A percentile compares a stretch with the other conserved stretches of the same genome.
These are phyloP conservation scores for Cyclophora punctaria DNA, from an alignment of 2,888 invertebrate genomes.

Conservation along the genomic window DNA sequence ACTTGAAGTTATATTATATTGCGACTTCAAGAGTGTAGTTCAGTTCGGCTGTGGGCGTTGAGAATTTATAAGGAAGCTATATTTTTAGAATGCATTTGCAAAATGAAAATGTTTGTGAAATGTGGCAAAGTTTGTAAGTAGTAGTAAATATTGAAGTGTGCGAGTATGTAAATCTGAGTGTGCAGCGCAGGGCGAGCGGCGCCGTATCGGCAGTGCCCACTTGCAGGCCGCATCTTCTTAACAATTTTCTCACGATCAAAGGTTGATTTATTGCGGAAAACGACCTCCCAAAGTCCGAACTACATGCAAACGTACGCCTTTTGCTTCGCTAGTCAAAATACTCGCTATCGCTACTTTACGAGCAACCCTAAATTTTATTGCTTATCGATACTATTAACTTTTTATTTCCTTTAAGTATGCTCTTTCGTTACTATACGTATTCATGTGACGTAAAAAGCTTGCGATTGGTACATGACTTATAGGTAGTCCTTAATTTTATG, in stretches of 20 bases:
- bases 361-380: conserved; percentile 55
- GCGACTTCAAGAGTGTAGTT: background rate
- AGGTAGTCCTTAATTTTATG: no score
- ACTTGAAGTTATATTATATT: conserved; percentile 23
- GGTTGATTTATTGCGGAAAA: conserved; percentile 58
- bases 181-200: conserved; percentile 13
- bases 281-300: conserved; percentile 29
- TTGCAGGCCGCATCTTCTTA: conserved; percentile 44
- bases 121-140: background rate
- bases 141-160: conserved; percentile 10
- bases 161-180: conserved; percentile 22
- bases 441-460: no score
- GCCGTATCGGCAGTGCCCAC: conserved; percentile 43
- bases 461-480: no score
- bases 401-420: conserved; percentile 33
- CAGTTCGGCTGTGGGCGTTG: background rate
- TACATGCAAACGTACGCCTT: conserved; percentile 44
- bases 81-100: background rate
- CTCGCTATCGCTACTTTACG: conserved; percentile 48
- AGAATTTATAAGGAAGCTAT: background rate
- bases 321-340: conserved; percentile 45
- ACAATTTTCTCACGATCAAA: conserved; percentile 48
- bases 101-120: conserved; percentile 11
- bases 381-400: conserved; percentile 45
- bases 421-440: background rate